Evolutionary conservation across 2,888 invertebrate species (phyloP), one percentile per base, ranked within the genome.

Genomic region (Syrphus vitripennis): DNA sequence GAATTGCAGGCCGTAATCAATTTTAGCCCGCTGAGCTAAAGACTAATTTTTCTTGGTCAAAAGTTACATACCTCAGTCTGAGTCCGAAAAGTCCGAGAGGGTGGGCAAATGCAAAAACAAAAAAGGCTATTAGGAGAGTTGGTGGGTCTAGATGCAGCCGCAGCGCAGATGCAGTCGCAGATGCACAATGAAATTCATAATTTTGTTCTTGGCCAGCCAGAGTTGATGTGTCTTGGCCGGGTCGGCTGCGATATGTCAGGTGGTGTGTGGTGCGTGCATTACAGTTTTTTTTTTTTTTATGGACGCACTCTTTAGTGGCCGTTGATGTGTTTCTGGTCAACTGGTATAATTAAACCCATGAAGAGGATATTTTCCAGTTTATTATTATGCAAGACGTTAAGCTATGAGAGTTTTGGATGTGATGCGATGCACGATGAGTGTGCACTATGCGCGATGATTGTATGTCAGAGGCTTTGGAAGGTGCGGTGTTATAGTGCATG

Each of bases 1-100:
- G 57, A 83, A 79, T 83, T 75, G 75, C 75, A 42, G 70, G 80
- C 69, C 48, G 24, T 84, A 84, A 84, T 81, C 81, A 86, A 86
- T 86, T 76, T 86, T 63, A 77, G 81, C 81, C 77, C 67, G 84
- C 84, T 81, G 81, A 81, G 81, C 72, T 19, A 40, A 42, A 69
- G 76, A 86, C 77, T 77, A 80, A 86, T 86, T 81, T 86, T 81
- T 81, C 77, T 86, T 84, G 81, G 72, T 80, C 77, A 77, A 55
- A 61, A 72, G 72, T 71, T 34, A n/a, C 19, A 31, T 45, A 14
- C 19, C 31, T 63, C 21, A 45, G 57, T 57, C 34, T 31, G 1
- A 29, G 2, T 9, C 9, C 34, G 21, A 12, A 9, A 34, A 6
- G n/a, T 24, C 50, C 50, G 19, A 65, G 82, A 63, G 82, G 76